phyloP scores from a whole-genome alignment of 2,797 vertebrate species.

The Poecilia velifera region DNA sequence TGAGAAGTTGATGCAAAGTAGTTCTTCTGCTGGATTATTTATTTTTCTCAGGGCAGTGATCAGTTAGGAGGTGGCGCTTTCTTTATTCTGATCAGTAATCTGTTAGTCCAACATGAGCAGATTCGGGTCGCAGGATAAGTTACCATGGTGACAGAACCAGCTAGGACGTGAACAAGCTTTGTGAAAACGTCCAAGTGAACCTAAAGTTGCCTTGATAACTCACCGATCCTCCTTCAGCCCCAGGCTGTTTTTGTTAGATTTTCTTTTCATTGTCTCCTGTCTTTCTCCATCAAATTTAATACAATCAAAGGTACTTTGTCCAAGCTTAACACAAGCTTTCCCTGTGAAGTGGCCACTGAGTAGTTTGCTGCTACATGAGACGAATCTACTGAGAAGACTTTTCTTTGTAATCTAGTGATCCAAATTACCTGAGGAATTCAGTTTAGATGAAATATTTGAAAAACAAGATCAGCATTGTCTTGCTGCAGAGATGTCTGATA shows the following conservation, averaged over 20 bases:
- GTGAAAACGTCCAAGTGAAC: not conserved
- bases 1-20: not conserved
- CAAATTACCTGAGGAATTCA: not conserved
- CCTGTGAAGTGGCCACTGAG: not conserved
- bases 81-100: not conserved
- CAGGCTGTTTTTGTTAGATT: not conserved
- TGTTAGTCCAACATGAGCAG: not conserved
- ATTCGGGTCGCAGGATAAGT: not conserved
- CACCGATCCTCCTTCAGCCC: not conserved
- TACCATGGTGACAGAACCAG: not conserved
- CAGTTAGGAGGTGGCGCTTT: not conserved
- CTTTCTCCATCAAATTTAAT: not conserved
- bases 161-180: not conserved
- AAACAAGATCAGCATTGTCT: not conserved
- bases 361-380: not conserved
- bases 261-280: not conserved
- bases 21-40: not conserved
- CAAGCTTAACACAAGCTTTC: not conserved
- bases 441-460: not conserved
- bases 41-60: not conserved
- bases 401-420: not conserved
- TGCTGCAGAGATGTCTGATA: not conserved
- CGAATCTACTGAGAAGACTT: not conserved
- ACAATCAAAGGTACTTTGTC: not conserved
- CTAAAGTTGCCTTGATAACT: not conserved